Evolutionary conservation across 2,797 vertebrate species (phyloP).

Genomic region (Momotus momota): DNA sequence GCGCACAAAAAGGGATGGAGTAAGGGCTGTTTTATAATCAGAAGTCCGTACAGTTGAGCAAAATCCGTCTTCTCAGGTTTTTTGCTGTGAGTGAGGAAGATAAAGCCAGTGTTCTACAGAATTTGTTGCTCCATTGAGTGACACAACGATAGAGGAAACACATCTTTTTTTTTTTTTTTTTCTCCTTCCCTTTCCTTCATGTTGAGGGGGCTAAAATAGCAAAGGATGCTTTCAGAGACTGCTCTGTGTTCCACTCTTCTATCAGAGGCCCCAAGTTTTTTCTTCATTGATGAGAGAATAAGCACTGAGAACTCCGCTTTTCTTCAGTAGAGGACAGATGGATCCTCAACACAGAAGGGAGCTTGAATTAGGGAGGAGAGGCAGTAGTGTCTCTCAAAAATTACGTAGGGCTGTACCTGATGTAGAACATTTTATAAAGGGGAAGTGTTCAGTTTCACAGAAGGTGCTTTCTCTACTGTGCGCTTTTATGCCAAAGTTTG

Average conservation of each 20-base stretch:
- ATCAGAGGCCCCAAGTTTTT: not conserved
- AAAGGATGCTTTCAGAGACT: not conserved
- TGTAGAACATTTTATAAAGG: not conserved
- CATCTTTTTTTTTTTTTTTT: slow-evolving; percentile 3
- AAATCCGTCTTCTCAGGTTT: not conserved
- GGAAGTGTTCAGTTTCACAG: not conserved
- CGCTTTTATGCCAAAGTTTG: not conserved
- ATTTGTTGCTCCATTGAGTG: not conserved
- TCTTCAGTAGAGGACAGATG: not conserved
- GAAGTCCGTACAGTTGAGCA: not conserved
- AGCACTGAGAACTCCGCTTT: not conserved
- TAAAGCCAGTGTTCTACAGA: not conserved
- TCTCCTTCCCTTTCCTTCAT: not conserved
- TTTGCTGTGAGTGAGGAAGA: not conserved
- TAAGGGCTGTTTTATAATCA: not conserved
- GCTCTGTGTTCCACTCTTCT: not conserved
- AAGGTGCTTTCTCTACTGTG: not conserved
- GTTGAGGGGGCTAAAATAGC: not conserved
- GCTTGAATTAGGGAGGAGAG: not conserved
- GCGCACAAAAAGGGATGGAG: not conserved
- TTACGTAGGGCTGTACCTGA: not conserved
- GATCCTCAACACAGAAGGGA: not conserved
- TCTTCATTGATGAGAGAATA: not conserved
- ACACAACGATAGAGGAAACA: not conserved
- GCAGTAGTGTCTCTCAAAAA: not conserved